Evolutionary conservation across 2,797 vertebrate genomes (phyloP).

Genomic region (Prunella strophiata): DNA sequence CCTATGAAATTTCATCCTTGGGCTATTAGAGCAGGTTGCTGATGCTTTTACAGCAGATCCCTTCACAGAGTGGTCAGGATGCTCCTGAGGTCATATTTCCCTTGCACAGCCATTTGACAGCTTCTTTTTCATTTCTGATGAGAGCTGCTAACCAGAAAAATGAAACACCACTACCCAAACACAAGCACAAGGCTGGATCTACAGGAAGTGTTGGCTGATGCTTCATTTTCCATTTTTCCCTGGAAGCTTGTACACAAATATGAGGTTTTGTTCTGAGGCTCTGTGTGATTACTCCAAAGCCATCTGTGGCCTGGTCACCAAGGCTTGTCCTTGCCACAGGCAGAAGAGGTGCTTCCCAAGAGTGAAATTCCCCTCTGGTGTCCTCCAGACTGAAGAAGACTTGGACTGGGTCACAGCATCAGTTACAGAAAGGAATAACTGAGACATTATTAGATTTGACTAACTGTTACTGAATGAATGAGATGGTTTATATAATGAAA

Average conservation of each 20-base stretch:
- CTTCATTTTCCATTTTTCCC: not conserved
- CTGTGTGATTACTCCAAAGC: not conserved
- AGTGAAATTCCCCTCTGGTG: not conserved
- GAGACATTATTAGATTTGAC: not conserved
- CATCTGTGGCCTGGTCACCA: not conserved
- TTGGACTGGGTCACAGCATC: not conserved
- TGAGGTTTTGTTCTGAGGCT: not conserved
- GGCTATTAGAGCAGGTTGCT: not conserved
- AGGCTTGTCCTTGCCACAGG: not conserved
- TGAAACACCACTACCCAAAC: not conserved
- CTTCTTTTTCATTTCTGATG: not conserved
- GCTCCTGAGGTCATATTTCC: not conserved
- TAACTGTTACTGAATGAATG: not conserved
- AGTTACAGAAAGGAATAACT: not conserved
- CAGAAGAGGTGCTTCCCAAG: not conserved
- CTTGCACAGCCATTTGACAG: not conserved
- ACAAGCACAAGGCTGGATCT: not conserved
- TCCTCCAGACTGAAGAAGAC: not conserved
- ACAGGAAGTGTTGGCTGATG: not conserved
- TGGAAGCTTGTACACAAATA: not conserved
- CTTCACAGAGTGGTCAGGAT: accelerated
- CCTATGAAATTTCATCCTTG: not conserved
- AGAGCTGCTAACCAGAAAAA: not conserved
- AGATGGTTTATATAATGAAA: not conserved
- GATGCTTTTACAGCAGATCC: not conserved